These are phyloP conservation scores for Drosophila helvetica DNA, from an alignment of 2,888 invertebrate species.

Conservation along the genomic window DNA sequence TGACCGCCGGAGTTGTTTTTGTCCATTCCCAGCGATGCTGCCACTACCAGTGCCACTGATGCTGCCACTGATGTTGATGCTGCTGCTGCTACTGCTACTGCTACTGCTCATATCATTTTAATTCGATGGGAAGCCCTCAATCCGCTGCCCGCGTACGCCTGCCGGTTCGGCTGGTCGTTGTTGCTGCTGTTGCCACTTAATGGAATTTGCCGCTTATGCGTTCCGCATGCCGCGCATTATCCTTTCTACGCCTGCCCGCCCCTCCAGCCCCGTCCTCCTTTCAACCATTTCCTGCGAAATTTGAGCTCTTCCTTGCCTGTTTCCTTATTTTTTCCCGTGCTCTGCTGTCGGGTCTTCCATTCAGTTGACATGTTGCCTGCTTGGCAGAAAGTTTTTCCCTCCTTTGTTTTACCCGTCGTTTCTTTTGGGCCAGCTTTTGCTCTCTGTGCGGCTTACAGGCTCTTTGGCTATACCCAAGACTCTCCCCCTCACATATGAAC, in stretches of 20 bases:
- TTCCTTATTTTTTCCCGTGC: background rate
- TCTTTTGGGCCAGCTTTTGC: background rate
- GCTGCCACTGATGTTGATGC: background rate
- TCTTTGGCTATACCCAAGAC: conserved; percentile 22
- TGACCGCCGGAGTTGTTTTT: conserved; percentile 34
- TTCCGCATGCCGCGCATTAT: conserved; percentile 79
- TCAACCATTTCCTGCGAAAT: conserved; percentile 60
- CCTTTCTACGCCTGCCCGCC: conserved; percentile 61
- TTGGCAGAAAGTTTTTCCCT: conserved; percentile 51
- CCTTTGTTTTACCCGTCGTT: conserved; percentile 45
- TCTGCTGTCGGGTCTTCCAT: conserved; percentile 1
- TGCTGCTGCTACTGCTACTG: background rate
- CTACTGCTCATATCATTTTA: conserved; percentile 61
- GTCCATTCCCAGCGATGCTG: conserved; percentile 3
- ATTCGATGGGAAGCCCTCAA: conserved; percentile 52
- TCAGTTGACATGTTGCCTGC: conserved; percentile 45
- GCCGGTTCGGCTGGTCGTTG: conserved; percentile 6
- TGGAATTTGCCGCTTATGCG: conserved; percentile 80
- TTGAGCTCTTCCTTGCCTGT: conserved; percentile 35
- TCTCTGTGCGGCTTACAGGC: background rate
- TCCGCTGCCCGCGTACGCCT: conserved; percentile 35
- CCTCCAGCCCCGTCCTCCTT: conserved; percentile 22
- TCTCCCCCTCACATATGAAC: conserved; percentile 19
- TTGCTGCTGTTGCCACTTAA: conserved; percentile 68
- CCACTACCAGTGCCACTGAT: background rate